Evolutionary conservation across 2,113 vertebrate genomes (phyloP), one percentile per base, ranked within the genome.

Genomic region (Charadrius vociferus): DNA sequence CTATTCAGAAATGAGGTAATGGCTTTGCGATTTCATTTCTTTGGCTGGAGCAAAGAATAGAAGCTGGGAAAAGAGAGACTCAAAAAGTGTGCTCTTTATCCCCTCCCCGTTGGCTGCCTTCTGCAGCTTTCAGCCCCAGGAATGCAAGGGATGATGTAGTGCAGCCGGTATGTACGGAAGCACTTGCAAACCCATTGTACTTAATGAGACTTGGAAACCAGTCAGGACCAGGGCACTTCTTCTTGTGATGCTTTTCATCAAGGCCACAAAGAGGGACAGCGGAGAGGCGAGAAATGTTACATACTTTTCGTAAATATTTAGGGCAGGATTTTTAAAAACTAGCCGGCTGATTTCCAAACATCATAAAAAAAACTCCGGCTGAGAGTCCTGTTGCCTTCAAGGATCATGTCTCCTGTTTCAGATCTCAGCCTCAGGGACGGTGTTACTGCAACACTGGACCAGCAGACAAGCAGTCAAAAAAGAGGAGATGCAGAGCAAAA

Each of bases 121-220:
- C 81, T 91, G 66, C 84, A 95, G 96, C 96, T 97, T 97, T 97
- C 93, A 95, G 94, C 43, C 83, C 83, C 88, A 86, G 90, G 96
- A 97, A 96, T 96, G 96, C 67, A 86, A 52, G 62, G 62, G 93
- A 96, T 97, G 93, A 97, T 94, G 81, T 96, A 97, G 96, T 94
- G 84, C 89, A 85, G 84, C 74, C 93, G 93, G 96, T 91, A 96
- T 95, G 95, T 87, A 95, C 29, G 0, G 95, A 95, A 93, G 58
- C 91, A 95, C 93, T 96, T 81, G 83, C 88, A 93, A 72, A 81
- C 27, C 81, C 86, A 91, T 95, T 97, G 91, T 97, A 91, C 58
- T 96, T 95, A 97, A 96, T 96, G 95, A 96, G 96, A 95, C 95
- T 97, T 96, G 96, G 93, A 95, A 95, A 81, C 58, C 59, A 95